phyloP scores from a whole-genome alignment of 2,113 vertebrate species.

The Myotis lucifugus region DNA sequence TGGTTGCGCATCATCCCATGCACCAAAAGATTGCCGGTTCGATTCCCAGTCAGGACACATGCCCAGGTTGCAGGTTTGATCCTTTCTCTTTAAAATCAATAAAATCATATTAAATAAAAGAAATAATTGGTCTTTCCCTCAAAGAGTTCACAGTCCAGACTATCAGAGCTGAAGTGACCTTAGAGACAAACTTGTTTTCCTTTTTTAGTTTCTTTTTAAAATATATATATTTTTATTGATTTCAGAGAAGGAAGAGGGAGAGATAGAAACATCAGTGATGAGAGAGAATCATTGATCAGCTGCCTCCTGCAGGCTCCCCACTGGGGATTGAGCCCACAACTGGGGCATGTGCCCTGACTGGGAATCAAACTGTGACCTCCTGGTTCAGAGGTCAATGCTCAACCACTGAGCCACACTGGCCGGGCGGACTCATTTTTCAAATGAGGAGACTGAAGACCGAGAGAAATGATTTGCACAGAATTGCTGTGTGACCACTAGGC shows the following conservation, averaged over 20 bases:
- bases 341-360: too few relatives aligned
- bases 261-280: too few relatives aligned
- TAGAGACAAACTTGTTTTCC: conserved; percentile 8
- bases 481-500: background rate
- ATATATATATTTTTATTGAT: too few relatives aligned
- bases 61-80: background rate
- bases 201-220: too few relatives aligned
- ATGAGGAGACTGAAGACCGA: background rate
- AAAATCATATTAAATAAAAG: background rate
- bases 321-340: too few relatives aligned
- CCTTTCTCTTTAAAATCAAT: background rate
- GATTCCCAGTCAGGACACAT: background rate
- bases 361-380: too few relatives aligned
- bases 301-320: too few relatives aligned
- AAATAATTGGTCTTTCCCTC: background rate
- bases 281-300: too few relatives aligned
- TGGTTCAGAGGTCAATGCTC: too few relatives aligned
- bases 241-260: too few relatives aligned
- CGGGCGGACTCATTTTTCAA: background rate
- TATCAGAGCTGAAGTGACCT: background rate
- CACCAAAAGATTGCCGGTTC: background rate
- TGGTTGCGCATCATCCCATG: background rate
- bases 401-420: too few relatives aligned
- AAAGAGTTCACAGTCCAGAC: conserved; percentile 34
- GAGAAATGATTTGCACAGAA: conserved; percentile 17